These are phyloP conservation scores for Sarcophaga variegata DNA, from an alignment of 2,888 invertebrate genomes.

Conservation along the genomic window DNA sequence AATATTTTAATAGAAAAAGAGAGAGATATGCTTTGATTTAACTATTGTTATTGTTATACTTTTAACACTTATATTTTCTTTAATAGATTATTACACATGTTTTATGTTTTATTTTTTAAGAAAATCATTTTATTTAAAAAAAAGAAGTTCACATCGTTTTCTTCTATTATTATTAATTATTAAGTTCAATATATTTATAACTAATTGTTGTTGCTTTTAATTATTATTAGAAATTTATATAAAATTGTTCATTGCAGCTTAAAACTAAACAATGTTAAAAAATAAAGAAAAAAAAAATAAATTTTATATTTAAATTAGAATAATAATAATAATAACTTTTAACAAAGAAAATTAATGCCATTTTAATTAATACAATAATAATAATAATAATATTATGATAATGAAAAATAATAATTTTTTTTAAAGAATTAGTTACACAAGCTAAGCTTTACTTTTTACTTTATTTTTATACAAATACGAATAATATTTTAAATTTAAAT, in stretches of 20 bases:
- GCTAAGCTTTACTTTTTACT: no score
- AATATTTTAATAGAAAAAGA: conserved; percentile 35
- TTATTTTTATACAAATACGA: no score
- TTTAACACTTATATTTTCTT: conserved; percentile 49
- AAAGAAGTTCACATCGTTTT: conserved; percentile 54
- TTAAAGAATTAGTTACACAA: no score
- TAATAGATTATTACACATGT: conserved; percentile 53
- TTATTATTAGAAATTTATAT: conserved; percentile 18
- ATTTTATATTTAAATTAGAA: conserved; percentile 21
- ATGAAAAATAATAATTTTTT: not conserved
- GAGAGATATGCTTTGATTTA: conserved; percentile 68
- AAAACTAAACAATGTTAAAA: conserved; percentile 44
- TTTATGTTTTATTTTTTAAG: conserved; percentile 32
- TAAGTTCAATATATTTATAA: conserved; percentile 46
- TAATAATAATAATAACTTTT: conserved; percentile 43
- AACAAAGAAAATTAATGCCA: conserved; percentile 35
- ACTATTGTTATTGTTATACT: conserved; percentile 32
- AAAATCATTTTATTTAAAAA: conserved; percentile 57
- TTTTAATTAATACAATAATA: conserved; percentile 23
- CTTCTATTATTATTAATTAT: not conserved
- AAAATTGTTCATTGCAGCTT: conserved; percentile 47
- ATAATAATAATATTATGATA: not conserved
- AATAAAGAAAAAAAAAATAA: conserved; percentile 21
- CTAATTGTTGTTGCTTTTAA: conserved; percentile 12
- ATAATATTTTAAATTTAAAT: no score